phyloP scores from a whole-genome alignment of 1,140 invertebrate species.

The Tetramorium alpestre region DNA sequence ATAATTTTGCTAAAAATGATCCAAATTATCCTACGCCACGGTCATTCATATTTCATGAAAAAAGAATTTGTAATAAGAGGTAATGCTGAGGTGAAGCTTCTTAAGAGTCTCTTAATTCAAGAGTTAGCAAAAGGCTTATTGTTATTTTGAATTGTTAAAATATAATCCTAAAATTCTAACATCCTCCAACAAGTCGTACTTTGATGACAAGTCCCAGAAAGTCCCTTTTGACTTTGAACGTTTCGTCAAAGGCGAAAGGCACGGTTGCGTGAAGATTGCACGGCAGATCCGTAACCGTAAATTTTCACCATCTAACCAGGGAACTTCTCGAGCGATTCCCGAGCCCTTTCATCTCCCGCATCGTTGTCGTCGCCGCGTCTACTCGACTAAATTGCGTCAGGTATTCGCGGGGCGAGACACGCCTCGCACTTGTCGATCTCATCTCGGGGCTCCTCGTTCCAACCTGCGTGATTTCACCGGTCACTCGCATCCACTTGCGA shows the following conservation, averaged over 20 bases:
- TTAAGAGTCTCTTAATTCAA: neutral
- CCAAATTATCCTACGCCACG: neutral
- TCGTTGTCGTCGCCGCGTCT: constrained; percentile 24
- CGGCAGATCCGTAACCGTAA: neutral
- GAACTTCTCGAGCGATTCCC: neutral
- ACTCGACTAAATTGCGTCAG: constrained; percentile 50
- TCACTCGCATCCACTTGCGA: constrained; percentile 35
- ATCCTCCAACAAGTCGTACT: neutral
- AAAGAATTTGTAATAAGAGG: neutral
- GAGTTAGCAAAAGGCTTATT: neutral
- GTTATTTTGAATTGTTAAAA: neutral
- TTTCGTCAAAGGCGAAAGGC: neutral
- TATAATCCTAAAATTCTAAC: neutral
- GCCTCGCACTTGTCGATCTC: constrained; percentile 58
- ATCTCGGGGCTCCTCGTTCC: constrained; percentile 62
- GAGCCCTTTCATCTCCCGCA: constrained; percentile 27
- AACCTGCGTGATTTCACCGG: constrained; percentile 68
- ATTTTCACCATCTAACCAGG: neutral
- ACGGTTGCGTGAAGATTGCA: neutral
- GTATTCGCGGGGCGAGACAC: constrained; percentile 28
- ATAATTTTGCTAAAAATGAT: neutral
- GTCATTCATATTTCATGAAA: neutral
- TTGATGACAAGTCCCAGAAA: neutral
- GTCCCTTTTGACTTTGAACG: neutral
- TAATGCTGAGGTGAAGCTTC: neutral